Percentiles rank a stretch among this genome's conserved stretches.
Conservation (phyloP, 64 coral and sea anemone species). For the Stichodactyla mertensii region DNA sequence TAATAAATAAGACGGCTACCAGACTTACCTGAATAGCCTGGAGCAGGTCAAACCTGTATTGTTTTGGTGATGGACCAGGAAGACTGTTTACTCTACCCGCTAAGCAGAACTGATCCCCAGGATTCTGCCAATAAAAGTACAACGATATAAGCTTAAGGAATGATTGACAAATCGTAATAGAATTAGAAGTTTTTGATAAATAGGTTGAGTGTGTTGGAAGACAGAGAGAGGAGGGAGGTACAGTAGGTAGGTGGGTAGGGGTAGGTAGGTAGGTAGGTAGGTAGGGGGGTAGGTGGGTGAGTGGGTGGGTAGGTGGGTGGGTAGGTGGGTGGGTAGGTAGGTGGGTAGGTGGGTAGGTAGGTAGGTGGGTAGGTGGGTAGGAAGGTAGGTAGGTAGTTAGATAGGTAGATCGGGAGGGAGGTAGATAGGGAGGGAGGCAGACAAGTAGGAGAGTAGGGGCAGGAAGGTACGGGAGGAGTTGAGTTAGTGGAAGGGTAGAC, state of each 20-base stretch:
- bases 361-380: too few species aligned
- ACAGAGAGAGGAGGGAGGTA: neutral
- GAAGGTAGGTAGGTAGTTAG: too few species aligned
- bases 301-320: too few species aligned
- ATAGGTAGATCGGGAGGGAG: too few species aligned
- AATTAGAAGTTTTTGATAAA: neutral
- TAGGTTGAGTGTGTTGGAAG: neutral
- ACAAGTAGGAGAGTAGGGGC: too few species aligned
- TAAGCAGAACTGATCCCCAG: constrained; percentile 38
- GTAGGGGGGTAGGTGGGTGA: too few species aligned
- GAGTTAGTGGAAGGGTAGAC: neutral
- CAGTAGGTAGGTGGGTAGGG: neutral
- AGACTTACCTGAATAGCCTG: constrained; percentile 41
- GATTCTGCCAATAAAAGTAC: constrained; percentile 16
- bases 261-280: neutral
- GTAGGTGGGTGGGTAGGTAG: too few species aligned
- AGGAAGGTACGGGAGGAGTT: too few species aligned
- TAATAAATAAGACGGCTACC: neutral
- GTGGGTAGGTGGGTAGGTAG: too few species aligned
- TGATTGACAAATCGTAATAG: too few species aligned
- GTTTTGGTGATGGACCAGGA: constrained; percentile 31
- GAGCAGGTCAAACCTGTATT: constrained; percentile 59
- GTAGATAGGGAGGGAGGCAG: too few species aligned
- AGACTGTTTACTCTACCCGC: constrained; percentile 45
- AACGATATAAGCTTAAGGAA: too few species aligned